These are phyloP conservation scores for Littorina saxatilis DNA, from an alignment of 1,140 invertebrate species.

Conservation along the genomic window DNA sequence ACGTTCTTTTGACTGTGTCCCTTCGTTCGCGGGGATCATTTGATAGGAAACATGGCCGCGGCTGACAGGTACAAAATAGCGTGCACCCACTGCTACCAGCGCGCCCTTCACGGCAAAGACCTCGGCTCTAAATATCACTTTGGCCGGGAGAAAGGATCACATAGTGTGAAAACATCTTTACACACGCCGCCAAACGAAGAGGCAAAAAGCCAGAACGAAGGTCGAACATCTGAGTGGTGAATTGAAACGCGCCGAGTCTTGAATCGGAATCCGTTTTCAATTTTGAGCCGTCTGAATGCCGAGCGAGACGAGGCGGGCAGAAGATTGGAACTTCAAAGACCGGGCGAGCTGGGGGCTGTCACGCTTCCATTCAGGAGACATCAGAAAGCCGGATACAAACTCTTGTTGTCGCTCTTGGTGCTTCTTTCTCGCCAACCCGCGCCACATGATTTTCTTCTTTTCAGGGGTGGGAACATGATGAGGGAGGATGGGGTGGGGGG, in stretches of 20 bases:
- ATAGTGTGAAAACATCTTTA: no score
- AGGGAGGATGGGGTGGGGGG: no score
- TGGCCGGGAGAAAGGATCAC: background rate
- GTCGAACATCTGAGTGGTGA: background rate
- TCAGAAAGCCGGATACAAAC: background rate
- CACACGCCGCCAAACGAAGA: no score
- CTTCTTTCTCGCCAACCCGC: no score
- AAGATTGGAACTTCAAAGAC: background rate
- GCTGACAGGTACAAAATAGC: conserved; percentile 12
- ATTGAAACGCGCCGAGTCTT: background rate
- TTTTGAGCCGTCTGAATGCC: background rate
- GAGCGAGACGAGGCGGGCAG: background rate
- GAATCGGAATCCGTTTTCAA: background rate
- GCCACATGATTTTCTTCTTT: no score
- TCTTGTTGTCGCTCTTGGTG: background rate
- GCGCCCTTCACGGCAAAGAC: background rate
- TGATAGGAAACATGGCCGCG: background rate
- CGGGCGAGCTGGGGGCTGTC: background rate
- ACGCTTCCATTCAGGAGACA: background rate
- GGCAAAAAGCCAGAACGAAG: background rate
- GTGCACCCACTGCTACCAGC: background rate
- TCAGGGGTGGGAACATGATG: no score
- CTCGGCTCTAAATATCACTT: background rate
- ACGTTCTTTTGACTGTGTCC: background rate
- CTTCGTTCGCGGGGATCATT: background rate